A percentile compares a stretch with the other conserved stretches of the same genome.
Conservation (phyloP, 2,888 invertebrate species). For the Loripinus fragilis region DNA sequence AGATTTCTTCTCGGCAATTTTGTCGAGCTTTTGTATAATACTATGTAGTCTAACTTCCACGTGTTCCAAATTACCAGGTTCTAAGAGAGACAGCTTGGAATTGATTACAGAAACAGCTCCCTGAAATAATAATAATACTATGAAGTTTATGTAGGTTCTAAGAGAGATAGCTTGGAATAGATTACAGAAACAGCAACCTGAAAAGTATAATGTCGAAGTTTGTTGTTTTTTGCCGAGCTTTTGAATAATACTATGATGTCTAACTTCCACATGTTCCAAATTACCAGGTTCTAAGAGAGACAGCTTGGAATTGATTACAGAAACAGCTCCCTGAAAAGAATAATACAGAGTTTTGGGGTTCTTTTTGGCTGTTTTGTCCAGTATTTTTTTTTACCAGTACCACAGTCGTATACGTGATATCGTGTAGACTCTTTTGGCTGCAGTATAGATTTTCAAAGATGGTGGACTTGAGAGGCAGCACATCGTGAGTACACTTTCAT, state of each 20-base stretch:
- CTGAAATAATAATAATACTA: too few species aligned
- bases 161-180: conserved; percentile 90
- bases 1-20: conserved; percentile 86
- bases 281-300: conserved; percentile 92
- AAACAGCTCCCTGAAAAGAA: conserved; percentile 91
- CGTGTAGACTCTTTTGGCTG: too few species aligned
- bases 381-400: conserved; percentile 92
- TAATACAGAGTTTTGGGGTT: too few species aligned
- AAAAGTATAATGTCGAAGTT: too few species aligned
- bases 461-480: too few species aligned
- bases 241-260: conserved; percentile 89
- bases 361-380: conserved; percentile 90
- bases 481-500: too few species aligned
- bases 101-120: conserved; percentile 91
- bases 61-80: conserved; percentile 91
- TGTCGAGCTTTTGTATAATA: conserved; percentile 91
- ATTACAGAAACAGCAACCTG: conserved; percentile 91
- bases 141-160: conserved; percentile 93
- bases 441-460: too few species aligned
- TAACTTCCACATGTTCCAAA: conserved; percentile 92
- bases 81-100: conserved; percentile 91
- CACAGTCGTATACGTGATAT: too few species aligned
- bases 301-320: conserved; percentile 91
- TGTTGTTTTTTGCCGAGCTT: conserved; percentile 91
- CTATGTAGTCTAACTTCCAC: conserved; percentile 92